Evolutionary conservation across 2,888 invertebrate genomes (phyloP), one percentile per base, ranked within the genome.

Genomic region (Cotesia congregata): DNA sequence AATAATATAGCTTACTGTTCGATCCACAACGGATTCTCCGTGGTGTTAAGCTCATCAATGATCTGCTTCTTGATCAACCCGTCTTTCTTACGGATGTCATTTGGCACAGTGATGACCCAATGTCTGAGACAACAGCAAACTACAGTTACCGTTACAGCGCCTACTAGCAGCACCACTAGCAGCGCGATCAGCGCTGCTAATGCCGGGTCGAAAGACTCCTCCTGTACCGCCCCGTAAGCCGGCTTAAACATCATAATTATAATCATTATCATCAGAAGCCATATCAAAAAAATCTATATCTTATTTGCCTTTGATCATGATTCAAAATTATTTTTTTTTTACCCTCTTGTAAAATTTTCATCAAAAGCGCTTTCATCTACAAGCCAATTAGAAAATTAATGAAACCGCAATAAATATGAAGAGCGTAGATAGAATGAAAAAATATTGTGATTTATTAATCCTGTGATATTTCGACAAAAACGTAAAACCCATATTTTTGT

Each of bases 11-110:
- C 93, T 91, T 88, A 94, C 94, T 96, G 96, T 91, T 97, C 97
- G 85, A 97, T 94, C 97, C 97, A 97, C 12, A 97, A 90, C 0
- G 97, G 97, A 91, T 97, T 97, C 89, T 97, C 97, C 0, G 97
- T 97, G 0, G 96, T 96, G 84, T 95, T 96, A 69, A 96, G 90
- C 85, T 96, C 96, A 83, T 96, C 96, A 59, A 96, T 93, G 72
- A 96, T 95, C 80, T 95, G 93, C 79, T 96, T 93, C 76, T 96
- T 94, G 38, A 96, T 96, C 12, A 96, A 90, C 67, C 95, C 95
- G 87, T 96, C 96, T 75, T 95, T 96, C 78, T 94, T 94, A 79
- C 95, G 94, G 82, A 95, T 94, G 83, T 96, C 94, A 73, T 94
- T 93, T n/a, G 95, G 94, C 68, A 96, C 94, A 1, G 95, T 93